Conservation (phyloP, 2,113 vertebrate genomes). For the Nerophis lumbriciformis region DNA sequence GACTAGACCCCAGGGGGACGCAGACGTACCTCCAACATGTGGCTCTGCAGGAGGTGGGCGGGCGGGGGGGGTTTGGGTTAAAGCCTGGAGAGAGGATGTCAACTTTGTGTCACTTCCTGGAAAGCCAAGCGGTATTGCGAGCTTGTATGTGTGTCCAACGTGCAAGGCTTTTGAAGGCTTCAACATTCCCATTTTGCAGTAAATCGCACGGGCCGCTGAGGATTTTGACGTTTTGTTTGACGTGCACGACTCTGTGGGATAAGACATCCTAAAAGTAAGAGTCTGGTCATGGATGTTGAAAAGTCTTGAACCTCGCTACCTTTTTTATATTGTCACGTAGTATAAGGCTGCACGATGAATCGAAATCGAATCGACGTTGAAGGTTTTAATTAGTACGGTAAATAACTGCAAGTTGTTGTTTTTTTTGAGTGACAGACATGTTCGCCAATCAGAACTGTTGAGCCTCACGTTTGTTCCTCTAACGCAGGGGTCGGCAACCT, state of each 20-base stretch:
- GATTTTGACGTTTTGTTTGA: slow-evolving; percentile 18
- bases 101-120: slow-evolving; percentile 47
- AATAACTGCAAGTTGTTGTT: no score
- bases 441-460: no score
- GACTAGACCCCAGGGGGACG: slow-evolving; percentile 48
- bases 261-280: slow-evolving; percentile 9
- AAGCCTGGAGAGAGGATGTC: slow-evolving; percentile 34
- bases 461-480: no score
- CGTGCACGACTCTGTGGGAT: slow-evolving; percentile 6
- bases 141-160: slow-evolving; percentile 12
- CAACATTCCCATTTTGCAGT: neutral
- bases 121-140: slow-evolving; percentile 14
- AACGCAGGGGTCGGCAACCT: no score
- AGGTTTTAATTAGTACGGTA: no score
- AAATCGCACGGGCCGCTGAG: neutral
- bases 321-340: no score
- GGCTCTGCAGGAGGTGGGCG: slow-evolving; percentile 18
- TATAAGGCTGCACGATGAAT: no score
- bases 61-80: slow-evolving; percentile 2
- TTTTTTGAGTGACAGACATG: no score
- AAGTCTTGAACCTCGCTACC: neutral
- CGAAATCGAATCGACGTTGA: no score
- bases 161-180: neutral
- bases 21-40: slow-evolving; percentile 60
- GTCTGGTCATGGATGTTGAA: neutral